Evolutionary conservation across 2,797 vertebrate species (phyloP).

Genomic region (Trachops cirrhosus): DNA sequence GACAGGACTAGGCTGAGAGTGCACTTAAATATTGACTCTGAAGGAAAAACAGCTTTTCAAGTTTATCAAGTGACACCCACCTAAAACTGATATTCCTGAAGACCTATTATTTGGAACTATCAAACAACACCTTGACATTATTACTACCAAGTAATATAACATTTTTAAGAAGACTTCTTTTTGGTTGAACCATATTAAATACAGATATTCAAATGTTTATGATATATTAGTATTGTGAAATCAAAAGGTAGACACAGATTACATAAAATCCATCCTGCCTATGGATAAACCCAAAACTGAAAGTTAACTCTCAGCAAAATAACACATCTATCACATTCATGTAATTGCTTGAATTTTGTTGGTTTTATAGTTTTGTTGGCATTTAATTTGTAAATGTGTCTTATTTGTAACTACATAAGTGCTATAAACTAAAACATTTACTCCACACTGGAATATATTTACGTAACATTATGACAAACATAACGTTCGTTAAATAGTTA

Average conservation of each 20-base stretch:
- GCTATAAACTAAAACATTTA: constrained; percentile 21
- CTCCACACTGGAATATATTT: not conserved
- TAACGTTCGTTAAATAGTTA: not conserved
- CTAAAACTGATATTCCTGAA: not conserved
- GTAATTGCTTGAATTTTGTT: constrained; percentile 20
- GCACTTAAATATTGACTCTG: not conserved
- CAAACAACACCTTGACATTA: not conserved
- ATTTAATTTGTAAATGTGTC: constrained; percentile 41
- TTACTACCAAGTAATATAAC: not conserved
- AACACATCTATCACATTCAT: not conserved
- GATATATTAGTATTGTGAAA: not conserved
- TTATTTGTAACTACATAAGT: not conserved
- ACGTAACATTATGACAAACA: not conserved
- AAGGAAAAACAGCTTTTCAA: not conserved
- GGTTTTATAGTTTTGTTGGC: not conserved
- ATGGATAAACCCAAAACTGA: constrained; percentile 4
- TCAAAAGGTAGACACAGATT: not conserved
- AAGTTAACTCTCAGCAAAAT: constrained; percentile 41
- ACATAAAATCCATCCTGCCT: not conserved
- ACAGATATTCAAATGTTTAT: not conserved
- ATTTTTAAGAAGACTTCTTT: not conserved
- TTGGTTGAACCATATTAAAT: not conserved
- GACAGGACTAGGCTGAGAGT: not conserved
- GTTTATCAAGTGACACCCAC: not conserved
- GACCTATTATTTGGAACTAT: not conserved